Evolutionary conservation across 2,888 invertebrate genomes (phyloP), one percentile per base, ranked within the genome.

Genomic region (Ecliptopera silaceata): DNA sequence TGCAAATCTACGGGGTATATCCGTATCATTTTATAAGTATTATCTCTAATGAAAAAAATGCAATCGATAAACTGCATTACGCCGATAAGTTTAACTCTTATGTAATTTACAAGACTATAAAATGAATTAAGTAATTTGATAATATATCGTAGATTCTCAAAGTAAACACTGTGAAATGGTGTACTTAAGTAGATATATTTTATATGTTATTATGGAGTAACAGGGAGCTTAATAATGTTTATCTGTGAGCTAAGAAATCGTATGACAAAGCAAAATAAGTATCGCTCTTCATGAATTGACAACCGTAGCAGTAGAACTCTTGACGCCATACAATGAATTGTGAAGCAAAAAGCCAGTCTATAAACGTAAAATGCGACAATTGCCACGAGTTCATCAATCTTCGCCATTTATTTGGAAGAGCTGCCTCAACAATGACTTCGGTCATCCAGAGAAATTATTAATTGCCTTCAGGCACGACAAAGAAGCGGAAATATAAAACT

Each of bases 401-500:
- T 88, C 79, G 72, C 75, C 74, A 77, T 80, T 80, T 82, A 83
- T 81, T 82, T 81, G 79, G 80, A 79, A 70, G 75, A 76, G 79
- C 79, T 73, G 73, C 75, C 63, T 76, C 75, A 81, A 89, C 88
- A 89, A 89, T 88, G 79, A 84, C 84, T 85, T 73, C 84, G 89
- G 90, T 88, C 90, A 89, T 86, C 86, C 82, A 88, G 84, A 81
- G 83, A 90, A 86, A 88, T 91, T 90, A 90, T 88, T 90, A 91
- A 91, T 90, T 89, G 89, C 83, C 78, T 78, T 74, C 77, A 75
- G 74, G 75, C 72, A 76, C 71, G 76, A 91, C 90, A 91, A 91
- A 89, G 90, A 88, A 90, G 84, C 91, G 91, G 91, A 91, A 88
- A 91, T 90, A 91, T 90, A 91, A 90, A 90, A 90, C 88, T 89